Percentiles rank a stretch among this genome's conserved stretches.
Evolutionary conservation across 2,888 invertebrate genomes (phyloP).

Genomic region (Sminthurinus aureus): DNA sequence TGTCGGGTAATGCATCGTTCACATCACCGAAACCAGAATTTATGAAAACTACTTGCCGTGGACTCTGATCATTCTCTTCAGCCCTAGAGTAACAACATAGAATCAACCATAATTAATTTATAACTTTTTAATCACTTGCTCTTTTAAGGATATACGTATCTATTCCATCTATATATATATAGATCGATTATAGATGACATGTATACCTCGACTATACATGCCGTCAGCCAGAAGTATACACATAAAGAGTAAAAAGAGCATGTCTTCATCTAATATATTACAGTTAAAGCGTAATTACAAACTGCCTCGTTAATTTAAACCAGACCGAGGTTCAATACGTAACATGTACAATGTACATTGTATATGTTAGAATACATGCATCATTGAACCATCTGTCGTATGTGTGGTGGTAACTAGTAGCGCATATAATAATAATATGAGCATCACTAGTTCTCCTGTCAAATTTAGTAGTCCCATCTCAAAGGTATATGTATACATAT

Average conservation of each 20-base stretch:
- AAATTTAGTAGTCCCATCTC: no score
- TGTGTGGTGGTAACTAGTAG: no score
- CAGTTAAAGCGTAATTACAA: not conserved
- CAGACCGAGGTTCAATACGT: not conserved
- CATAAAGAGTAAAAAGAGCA: no score
- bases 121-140: not conserved
- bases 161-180: not conserved
- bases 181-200: not conserved
- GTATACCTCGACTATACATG: no score
- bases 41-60: slow-evolving; percentile 51
- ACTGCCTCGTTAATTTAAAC: not conserved
- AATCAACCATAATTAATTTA: not conserved
- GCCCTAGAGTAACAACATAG: slow-evolving; percentile 5
- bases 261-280: not conserved
- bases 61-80: slow-evolving; percentile 48
- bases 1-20: not conserved
- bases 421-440: no score
- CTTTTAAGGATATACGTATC: not conserved
- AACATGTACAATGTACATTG: no score
- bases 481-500: no score
- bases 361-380: not conserved
- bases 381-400: not conserved
- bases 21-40: slow-evolving; percentile 54
- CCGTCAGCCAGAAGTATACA: no score
- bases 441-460: no score